These are phyloP conservation scores for Gadopsis bispinosus DNA, from an alignment of 2,797 vertebrate genomes.

Conservation along the genomic window DNA sequence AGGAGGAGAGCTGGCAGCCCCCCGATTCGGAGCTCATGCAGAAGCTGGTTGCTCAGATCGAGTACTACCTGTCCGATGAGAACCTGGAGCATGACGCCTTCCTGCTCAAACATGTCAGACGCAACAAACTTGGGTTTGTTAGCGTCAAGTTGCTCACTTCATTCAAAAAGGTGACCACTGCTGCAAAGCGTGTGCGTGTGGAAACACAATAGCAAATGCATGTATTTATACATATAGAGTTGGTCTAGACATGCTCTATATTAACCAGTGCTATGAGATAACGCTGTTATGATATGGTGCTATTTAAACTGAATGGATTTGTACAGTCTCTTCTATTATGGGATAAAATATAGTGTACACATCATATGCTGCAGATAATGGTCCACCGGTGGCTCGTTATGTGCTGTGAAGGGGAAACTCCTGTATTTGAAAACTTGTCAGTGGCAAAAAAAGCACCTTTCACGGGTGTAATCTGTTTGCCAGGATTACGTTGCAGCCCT, in stretches of 20 bases:
- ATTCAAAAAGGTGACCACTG: constrained; percentile 93
- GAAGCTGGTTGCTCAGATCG: constrained; percentile 94
- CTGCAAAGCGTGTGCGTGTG: neutral
- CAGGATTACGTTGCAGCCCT: no score
- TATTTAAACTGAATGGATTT: no score
- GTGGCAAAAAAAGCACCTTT: no score
- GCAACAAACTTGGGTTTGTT: constrained; percentile 97
- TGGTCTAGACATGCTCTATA: no score
- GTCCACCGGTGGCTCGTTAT: constrained; percentile 6
- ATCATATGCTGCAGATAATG: neutral
- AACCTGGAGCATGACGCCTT: constrained; percentile 98
- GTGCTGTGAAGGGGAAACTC: neutral
- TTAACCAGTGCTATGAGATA: no score
- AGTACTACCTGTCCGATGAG: constrained; percentile 97
- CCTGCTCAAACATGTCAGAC: constrained; percentile 94
- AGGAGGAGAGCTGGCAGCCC: constrained; percentile 93
- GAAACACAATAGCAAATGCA: neutral
- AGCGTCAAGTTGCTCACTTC: constrained; percentile 98
- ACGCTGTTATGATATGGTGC: no score
- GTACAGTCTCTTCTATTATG: neutral
- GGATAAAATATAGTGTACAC: neutral
- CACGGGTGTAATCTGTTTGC: no score
- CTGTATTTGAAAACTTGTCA: no score
- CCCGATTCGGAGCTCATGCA: constrained; percentile 91
- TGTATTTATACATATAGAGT: no score